phyloP scores from a whole-genome alignment of 2,888 invertebrate genomes.

The Auanema sp. region DNA sequence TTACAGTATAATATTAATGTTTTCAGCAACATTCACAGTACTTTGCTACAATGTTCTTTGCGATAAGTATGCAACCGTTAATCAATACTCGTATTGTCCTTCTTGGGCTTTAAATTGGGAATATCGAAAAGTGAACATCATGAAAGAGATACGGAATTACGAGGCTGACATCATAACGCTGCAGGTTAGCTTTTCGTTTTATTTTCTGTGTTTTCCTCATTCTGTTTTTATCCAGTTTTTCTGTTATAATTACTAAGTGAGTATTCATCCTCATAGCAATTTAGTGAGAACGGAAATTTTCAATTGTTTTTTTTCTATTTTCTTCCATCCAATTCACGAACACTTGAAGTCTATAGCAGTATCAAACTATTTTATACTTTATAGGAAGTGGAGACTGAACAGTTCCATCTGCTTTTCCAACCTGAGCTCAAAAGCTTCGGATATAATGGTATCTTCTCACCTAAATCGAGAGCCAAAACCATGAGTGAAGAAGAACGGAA shows the following conservation, averaged over 20 bases:
- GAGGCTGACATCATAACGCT: constrained; percentile 94
- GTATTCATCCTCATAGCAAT: no score
- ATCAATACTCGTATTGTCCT: constrained; percentile 98
- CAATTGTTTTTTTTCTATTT: no score
- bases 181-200: constrained; percentile 66
- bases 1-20: neutral
- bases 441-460: constrained; percentile 79
- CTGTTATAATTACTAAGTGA: neutral
- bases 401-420: constrained; percentile 93
- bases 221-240: neutral
- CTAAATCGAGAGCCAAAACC: constrained; percentile 95
- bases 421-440: constrained; percentile 87
- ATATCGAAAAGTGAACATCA: constrained; percentile 93
- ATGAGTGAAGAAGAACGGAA: constrained; percentile 95
- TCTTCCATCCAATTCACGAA: no score
- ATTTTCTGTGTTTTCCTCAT: neutral
- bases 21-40: constrained; percentile 78
- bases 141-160: constrained; percentile 88
- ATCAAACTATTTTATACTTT: constrained; percentile 7
- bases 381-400: constrained; percentile 97
- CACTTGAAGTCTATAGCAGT: no score
- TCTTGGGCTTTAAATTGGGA: constrained; percentile 99
- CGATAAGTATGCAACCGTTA: constrained; percentile 96
- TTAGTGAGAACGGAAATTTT: no score
- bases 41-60: constrained; percentile 99